These are phyloP conservation scores for Drosophila tripunctata DNA, from an alignment of 2,888 invertebrate species.

Conservation along the genomic window DNA sequence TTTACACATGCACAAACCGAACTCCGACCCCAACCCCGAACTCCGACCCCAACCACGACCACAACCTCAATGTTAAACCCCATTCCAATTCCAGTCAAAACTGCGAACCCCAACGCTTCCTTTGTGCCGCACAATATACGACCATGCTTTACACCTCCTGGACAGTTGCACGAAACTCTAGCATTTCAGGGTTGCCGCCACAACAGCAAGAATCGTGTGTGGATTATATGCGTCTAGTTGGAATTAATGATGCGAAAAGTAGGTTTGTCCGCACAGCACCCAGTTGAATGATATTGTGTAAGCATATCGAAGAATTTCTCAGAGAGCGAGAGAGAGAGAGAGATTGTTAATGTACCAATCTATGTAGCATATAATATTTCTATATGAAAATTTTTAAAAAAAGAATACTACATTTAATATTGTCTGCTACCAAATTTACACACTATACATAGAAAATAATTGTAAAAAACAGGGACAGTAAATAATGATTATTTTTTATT, in stretches of 20 bases:
- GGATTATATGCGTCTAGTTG: constrained; percentile 47
- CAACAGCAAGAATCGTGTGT: constrained; percentile 35
- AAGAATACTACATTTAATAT: too few relatives aligned
- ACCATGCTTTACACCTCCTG: background rate
- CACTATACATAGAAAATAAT: too few relatives aligned
- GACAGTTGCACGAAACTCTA: background rate
- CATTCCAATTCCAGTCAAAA: too few relatives aligned
- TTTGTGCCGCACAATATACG: background rate
- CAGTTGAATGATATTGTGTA: too few relatives aligned
- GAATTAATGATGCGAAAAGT: constrained; percentile 67
- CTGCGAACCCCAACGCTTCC: background rate
- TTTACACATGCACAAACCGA: constrained; percentile 40
- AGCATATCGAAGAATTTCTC: too few relatives aligned
- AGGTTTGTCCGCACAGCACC: constrained; percentile 9
- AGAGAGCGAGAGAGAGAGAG: too few relatives aligned
- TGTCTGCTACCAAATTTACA: too few relatives aligned
- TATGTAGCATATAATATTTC: too few relatives aligned
- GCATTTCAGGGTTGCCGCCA: constrained; percentile 23
- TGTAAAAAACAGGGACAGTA: too few relatives aligned
- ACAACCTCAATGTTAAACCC: background rate
- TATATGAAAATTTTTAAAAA: too few relatives aligned
- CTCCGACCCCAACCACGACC: background rate
- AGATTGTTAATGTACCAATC: too few relatives aligned
- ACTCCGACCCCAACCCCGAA: constrained; percentile 13
- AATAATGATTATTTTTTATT: too few relatives aligned